Percentiles rank a stretch among this genome's conserved stretches.
Evolutionary conservation across 1,140 invertebrate species (phyloP).

Genomic region (Drosophila ogumai): DNA sequence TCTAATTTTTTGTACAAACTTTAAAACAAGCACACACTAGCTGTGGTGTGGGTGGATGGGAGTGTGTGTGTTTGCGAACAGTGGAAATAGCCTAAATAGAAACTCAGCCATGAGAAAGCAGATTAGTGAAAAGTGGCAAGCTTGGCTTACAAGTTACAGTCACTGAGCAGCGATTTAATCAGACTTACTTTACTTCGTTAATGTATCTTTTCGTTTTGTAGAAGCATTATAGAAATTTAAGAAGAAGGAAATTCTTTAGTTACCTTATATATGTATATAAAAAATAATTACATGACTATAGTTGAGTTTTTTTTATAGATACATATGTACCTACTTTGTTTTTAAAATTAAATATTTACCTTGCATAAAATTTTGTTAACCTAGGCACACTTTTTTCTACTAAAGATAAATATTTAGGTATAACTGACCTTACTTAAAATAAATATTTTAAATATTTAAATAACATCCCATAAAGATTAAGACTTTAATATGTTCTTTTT

Average conservation of each 20-base stretch:
- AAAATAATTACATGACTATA: not conserved
- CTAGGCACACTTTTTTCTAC: not conserved
- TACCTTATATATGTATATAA: not conserved
- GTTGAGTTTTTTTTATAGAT: too few relatives aligned
- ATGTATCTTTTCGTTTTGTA: not conserved
- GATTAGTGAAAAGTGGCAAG: slow-evolving; percentile 35
- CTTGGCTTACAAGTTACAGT: slow-evolving; percentile 4
- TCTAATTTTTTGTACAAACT: slow-evolving; percentile 77
- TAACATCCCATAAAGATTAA: not conserved
- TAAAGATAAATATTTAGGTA: not conserved
- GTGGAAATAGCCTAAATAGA: slow-evolving; percentile 43
- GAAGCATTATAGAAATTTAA: not conserved
- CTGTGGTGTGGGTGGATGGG: not conserved
- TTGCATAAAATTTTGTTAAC: not conserved
- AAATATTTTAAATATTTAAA: not conserved
- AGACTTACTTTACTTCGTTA: not conserved
- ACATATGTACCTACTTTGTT: not conserved
- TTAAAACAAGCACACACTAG: slow-evolving; percentile 45
- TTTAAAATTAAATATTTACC: not conserved
- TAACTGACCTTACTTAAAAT: not conserved
- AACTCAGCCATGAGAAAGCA: slow-evolving; percentile 40
- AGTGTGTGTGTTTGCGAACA: slow-evolving; percentile 10
- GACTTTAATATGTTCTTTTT: not conserved
- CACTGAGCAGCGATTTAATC: slow-evolving; percentile 23
- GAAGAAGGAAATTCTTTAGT: not conserved